Conservation (phyloP, 2,797 vertebrate species). For the Macropodus opercularis region DNA sequence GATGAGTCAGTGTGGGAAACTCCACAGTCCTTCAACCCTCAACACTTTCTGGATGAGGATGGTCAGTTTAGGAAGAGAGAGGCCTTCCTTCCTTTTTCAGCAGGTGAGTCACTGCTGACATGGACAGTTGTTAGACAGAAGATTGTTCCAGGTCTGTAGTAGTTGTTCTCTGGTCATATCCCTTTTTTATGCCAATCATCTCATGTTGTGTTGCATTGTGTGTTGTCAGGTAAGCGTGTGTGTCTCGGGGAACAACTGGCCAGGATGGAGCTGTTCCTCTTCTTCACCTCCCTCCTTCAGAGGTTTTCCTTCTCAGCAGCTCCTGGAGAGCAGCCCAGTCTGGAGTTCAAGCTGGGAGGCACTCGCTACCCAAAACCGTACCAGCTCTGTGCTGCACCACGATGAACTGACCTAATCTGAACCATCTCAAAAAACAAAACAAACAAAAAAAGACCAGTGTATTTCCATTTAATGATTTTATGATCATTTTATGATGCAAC, state of each 20-base stretch:
- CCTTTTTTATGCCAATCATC: no score
- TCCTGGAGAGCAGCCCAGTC: slow-evolving; percentile 53
- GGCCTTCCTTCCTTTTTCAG: slow-evolving; percentile 80
- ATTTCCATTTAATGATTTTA: no score
- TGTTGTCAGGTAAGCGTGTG: slow-evolving; percentile 78
- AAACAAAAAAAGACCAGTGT: no score
- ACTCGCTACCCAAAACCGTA: slow-evolving; percentile 76
- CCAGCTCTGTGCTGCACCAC: slow-evolving; percentile 66
- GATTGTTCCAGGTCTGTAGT: no score
- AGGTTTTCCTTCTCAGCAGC: slow-evolving; percentile 81
- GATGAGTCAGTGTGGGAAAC: slow-evolving; percentile 69
- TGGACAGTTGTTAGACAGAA: no score
- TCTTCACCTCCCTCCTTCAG: slow-evolving; percentile 81
- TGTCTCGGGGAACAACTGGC: slow-evolving; percentile 83
- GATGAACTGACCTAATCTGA: slow-evolving; percentile 19
- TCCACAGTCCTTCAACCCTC: slow-evolving; percentile 67
- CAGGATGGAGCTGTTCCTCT: slow-evolving; percentile 79
- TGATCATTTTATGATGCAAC: no score
- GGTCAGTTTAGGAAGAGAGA: slow-evolving; percentile 75
- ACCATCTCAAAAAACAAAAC: no score
- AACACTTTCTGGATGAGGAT: slow-evolving; percentile 68
- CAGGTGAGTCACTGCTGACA: slow-evolving; percentile 77
- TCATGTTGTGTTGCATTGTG: background rate
- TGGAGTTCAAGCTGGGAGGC: slow-evolving; percentile 60
- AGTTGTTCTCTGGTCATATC: background rate